A percentile compares a stretch with the other conserved stretches of the same genome.
phyloP scores from a whole-genome alignment of 2,797 vertebrate species.

The Aldrovandia affinis region DNA sequence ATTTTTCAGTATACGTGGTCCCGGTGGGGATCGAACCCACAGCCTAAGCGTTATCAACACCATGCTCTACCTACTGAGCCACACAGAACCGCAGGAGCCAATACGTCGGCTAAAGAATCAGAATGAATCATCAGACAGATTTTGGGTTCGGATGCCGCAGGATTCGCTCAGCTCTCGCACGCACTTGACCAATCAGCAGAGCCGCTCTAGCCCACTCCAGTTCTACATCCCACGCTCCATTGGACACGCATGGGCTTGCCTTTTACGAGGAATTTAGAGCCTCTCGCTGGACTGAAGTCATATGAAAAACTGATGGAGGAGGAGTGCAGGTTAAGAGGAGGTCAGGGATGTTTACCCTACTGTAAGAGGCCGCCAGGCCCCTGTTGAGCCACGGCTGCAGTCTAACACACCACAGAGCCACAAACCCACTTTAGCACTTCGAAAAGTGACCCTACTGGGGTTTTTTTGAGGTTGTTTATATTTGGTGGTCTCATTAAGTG shows the following conservation, averaged over 20 bases:
- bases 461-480: background rate
- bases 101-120: no score
- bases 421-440: slow-evolving; percentile 21
- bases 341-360: slow-evolving; percentile 22
- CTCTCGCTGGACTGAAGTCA: background rate
- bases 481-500: background rate
- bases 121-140: background rate
- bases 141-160: background rate
- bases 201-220: background rate
- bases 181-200: background rate
- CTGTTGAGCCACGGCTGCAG: background rate
- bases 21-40: no score
- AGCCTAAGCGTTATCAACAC: no score
- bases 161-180: background rate
- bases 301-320: slow-evolving; percentile 2
- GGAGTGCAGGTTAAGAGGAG: slow-evolving; percentile 10
- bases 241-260: background rate
- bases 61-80: no score
- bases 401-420: slow-evolving; percentile 15
- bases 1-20: no score
- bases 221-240: background rate
- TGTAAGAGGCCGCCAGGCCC: background rate
- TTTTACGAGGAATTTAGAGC: background rate
- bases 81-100: no score
- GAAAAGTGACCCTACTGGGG: background rate